Base-by-base conservation (phyloP, 2,797 vertebrate genomes). In the Lepus oiostolus region DNA sequence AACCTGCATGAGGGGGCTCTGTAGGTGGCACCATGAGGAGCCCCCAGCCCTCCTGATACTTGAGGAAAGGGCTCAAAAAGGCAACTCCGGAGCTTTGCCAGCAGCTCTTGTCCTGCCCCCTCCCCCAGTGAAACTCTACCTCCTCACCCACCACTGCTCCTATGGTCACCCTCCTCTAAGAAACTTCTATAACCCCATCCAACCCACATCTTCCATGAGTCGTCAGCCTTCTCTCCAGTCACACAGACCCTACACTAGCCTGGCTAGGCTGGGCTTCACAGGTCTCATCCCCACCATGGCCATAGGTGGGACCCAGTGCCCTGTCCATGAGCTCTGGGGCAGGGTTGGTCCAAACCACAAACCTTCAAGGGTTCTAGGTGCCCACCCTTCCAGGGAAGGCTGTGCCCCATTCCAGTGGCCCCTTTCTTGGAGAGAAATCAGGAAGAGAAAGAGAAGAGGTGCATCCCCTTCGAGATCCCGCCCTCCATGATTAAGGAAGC, bases 401-500 rank as follows among this genome's bases (percentile, higher is more conserved):
- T 47, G 2, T 4, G 1, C 4, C 68, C 70, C 52, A 22, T 70
- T 50, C 71, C 72, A 26, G 9, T 2, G 6, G 4, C 13, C 24
- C 54, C 32, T 62, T 76, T 58, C 67, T 52, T 19, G 7, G 8
- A 68, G 70, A 88, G 85, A 88, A 93, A 70, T 58, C 10, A 1
- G 47, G 62, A 83, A 88, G 67, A 14, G n/a, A 85, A 50, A 21
- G 14, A 70, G 32, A 30, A 89, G 22, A 87, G 74, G 17, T 22
- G 52, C 0, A 0, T 38, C 76, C 70, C 89, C 83, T 42, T 24
- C 0, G 4, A 92, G 62, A 67, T 50, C 30, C 86, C 81, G 58
- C 4, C 0, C 32, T 17, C 17, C 4, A 0, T 96, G 96, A 97
- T 96, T 95, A 90, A 96, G 68, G 95, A 85, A 2, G 4, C 65